A percentile compares a stretch with the other conserved stretches of the same genome.
These are phyloP conservation scores for Tretioscincus oriximinensis DNA, from an alignment of 2,113 vertebrate species.

Conservation along the genomic window DNA sequence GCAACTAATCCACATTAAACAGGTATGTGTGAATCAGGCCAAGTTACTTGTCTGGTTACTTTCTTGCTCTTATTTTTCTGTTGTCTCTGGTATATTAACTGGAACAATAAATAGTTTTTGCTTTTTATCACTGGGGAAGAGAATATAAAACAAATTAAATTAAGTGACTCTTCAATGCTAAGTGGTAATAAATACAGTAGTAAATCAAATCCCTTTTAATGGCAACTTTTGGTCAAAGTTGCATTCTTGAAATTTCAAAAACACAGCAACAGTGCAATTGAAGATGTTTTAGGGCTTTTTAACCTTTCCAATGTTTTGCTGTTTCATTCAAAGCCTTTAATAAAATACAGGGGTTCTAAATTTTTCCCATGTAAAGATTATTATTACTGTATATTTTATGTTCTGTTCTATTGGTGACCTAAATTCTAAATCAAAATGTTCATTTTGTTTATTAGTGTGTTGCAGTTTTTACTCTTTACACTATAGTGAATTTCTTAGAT, in stretches of 20 bases:
- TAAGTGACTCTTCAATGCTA: neutral
- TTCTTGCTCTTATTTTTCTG: neutral
- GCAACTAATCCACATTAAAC: too few species aligned
- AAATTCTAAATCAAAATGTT: neutral
- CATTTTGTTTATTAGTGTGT: neutral
- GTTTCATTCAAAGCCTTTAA: conserved; percentile 18
- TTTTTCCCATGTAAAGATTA: neutral
- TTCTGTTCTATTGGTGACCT: neutral
- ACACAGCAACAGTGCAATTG: neutral
- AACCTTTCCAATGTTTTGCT: neutral
- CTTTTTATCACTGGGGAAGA: neutral
- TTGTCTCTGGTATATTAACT: neutral
- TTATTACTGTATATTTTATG: neutral
- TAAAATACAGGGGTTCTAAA: neutral
- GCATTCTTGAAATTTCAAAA: neutral
- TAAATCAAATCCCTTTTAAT: neutral
- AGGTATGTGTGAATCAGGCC: neutral
- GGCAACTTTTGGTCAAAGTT: neutral
- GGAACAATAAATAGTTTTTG: neutral
- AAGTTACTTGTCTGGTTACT: neutral
- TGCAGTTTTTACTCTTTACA: neutral
- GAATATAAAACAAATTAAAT: neutral
- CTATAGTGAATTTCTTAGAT: neutral
- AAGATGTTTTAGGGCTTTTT: neutral
- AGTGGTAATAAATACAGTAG: neutral